Percentiles rank a stretch among this genome's conserved stretches.
These are phyloP conservation scores for Psilanteris sp. DNA, from an alignment of 1,140 invertebrate genomes.

Conservation along the genomic window DNA sequence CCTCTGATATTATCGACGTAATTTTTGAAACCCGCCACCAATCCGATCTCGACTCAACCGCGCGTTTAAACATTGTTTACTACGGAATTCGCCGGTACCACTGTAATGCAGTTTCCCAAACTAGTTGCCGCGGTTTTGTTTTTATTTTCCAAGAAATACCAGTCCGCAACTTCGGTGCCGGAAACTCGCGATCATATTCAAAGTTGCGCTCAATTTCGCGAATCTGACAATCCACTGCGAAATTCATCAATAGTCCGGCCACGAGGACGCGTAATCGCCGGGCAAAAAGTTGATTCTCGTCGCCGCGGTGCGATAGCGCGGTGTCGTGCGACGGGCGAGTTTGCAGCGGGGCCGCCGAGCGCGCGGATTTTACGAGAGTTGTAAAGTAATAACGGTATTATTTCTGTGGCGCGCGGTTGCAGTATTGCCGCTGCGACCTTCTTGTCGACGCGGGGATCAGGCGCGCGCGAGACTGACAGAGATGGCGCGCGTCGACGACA, in stretches of 20 bases:
- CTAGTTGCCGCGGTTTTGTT: too few species aligned
- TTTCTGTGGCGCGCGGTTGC: conserved; percentile 54
- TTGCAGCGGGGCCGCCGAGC: conserved; percentile 42
- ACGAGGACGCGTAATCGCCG: conserved; percentile 8
- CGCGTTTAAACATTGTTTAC: too few species aligned
- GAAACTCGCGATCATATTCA: too few species aligned
- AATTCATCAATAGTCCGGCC: conserved; percentile 4
- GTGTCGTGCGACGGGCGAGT: conserved; percentile 43
- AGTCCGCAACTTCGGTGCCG: too few species aligned
- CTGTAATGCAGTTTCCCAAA: too few species aligned
- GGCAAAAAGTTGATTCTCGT: conserved; percentile 26
- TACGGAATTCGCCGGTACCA: too few species aligned
- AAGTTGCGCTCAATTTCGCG: too few species aligned
- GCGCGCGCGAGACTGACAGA: conserved; percentile 26
- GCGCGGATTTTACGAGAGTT: conserved; percentile 72
- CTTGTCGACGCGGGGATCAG: conserved; percentile 58
- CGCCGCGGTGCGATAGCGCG: conserved; percentile 24
- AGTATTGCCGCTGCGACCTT: conserved; percentile 63
- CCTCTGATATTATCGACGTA: too few species aligned
- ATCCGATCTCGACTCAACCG: too few species aligned
- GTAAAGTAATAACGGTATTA: conserved; percentile 72
- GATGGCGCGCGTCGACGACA: conserved; percentile 15
- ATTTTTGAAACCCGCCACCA: too few species aligned
- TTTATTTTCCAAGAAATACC: too few species aligned
- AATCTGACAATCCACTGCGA: too few species aligned